Evolutionary conservation across 2,797 vertebrate genomes (phyloP).

Genomic region (Xerus rutilus): DNA sequence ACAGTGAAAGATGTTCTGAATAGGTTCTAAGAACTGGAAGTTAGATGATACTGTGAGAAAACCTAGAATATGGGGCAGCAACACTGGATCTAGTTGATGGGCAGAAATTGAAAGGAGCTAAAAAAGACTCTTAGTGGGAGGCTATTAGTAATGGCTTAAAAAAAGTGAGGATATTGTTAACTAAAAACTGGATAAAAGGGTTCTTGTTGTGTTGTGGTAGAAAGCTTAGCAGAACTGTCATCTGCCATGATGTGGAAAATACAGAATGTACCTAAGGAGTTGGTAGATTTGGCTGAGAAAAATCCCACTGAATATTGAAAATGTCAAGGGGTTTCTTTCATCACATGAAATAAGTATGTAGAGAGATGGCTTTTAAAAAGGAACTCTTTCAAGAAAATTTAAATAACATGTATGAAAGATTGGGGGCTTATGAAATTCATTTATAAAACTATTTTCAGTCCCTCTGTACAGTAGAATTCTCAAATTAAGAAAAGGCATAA

Average conservation of each 20-base stretch:
- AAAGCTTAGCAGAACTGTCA: neutral
- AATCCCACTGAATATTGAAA: slow-evolving; percentile 2
- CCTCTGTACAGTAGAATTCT: neutral
- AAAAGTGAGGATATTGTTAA: neutral
- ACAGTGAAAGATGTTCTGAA: neutral
- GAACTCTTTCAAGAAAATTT: neutral
- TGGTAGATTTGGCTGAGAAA: neutral
- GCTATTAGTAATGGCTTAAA: neutral
- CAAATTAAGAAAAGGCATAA: neutral
- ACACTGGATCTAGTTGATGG: neutral
- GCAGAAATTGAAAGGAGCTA: neutral
- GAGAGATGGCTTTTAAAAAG: neutral
- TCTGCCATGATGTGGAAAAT: neutral
- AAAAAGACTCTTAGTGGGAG: neutral
- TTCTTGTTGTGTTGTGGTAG: neutral
- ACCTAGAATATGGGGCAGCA: neutral
- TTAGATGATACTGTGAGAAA: neutral
- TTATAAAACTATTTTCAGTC: slow-evolving; percentile 7
- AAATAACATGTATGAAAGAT: neutral
- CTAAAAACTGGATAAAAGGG: neutral
- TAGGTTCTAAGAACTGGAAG: neutral
- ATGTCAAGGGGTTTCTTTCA: neutral
- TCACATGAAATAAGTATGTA: neutral
- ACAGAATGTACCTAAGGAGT: neutral
- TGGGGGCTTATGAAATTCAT: neutral